A percentile compares a stretch with the other conserved stretches of the same genome.
phyloP scores from a whole-genome alignment of 2,888 invertebrate species.

The Archips xylosteana region DNA sequence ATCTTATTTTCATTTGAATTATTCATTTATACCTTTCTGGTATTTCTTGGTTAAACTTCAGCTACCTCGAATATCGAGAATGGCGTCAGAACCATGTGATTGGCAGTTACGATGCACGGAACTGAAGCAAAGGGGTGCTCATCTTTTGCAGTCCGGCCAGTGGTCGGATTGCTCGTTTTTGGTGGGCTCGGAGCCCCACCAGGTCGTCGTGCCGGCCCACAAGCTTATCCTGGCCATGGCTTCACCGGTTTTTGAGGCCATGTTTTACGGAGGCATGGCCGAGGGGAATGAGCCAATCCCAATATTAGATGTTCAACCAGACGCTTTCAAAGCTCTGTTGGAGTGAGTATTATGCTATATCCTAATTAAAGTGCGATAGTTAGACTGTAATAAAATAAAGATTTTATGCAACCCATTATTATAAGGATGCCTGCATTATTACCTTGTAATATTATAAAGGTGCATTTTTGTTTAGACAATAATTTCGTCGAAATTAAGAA shows the following conservation, averaged over 20 bases:
- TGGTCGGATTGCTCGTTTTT: conserved; percentile 94
- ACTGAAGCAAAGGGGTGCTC: conserved; percentile 90
- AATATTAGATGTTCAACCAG: conserved; percentile 94
- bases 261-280: conserved; percentile 94
- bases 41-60: not conserved
- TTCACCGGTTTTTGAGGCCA: conserved; percentile 94
- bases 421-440: too few relatives aligned
- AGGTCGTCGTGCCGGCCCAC: conserved; percentile 90
- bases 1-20: conserved; percentile 3
- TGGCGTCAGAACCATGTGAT: conserved; percentile 87
- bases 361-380: too few relatives aligned
- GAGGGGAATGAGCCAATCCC: conserved; percentile 92
- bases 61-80: conserved; percentile 45
- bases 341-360: conserved; percentile 83
- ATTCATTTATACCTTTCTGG: not conserved
- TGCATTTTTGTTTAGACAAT: too few relatives aligned
- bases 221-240: conserved; percentile 94
- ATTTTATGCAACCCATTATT: too few relatives aligned
- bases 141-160: conserved; percentile 91
- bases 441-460: too few relatives aligned
- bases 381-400: too few relatives aligned
- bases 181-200: conserved; percentile 92
- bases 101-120: conserved; percentile 91
- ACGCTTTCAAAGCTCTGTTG: conserved; percentile 92
- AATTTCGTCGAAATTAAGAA: too few relatives aligned